Conservation (phyloP, 2,113 vertebrate genomes). For the Prunella himalayana region DNA sequence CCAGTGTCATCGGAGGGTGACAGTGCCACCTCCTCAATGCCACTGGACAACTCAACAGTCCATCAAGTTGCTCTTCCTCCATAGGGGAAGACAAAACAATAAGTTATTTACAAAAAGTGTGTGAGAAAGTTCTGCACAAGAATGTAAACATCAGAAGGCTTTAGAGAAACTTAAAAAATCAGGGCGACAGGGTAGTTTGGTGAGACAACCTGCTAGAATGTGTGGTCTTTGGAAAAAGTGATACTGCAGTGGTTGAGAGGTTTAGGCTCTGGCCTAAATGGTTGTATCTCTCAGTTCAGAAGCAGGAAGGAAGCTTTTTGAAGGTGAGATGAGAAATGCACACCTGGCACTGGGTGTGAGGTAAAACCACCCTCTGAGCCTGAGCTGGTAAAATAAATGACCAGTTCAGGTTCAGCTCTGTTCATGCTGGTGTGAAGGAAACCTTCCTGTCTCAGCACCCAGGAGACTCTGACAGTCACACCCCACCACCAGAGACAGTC, state of each 20-base stretch:
- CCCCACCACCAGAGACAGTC: neutral
- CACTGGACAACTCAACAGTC: too few species aligned
- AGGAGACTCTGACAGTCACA: neutral
- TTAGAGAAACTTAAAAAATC: too few species aligned
- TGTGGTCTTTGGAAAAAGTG: neutral
- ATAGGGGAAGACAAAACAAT: too few species aligned
- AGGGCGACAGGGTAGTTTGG: neutral
- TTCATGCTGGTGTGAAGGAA: neutral
- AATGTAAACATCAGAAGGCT: too few species aligned
- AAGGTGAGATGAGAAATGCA: constrained; percentile 59
- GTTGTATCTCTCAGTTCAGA: constrained; percentile 39
- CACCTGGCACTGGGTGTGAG: neutral
- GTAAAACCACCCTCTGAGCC: neutral
- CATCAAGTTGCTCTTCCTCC: too few species aligned
- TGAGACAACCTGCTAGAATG: neutral
- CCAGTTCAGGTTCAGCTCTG: neutral
- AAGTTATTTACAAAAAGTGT: too few species aligned
- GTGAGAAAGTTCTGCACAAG: too few species aligned
- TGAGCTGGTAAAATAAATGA: neutral
- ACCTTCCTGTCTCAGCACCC: neutral
- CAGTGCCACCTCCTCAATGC: too few species aligned
- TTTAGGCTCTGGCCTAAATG: neutral
- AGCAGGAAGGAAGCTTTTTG: constrained; percentile 69
- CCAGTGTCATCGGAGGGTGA: too few species aligned
- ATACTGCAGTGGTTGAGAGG: neutral